Conservation (phyloP, 2,797 vertebrate genomes). For the Spondyliosoma cantharus region DNA sequence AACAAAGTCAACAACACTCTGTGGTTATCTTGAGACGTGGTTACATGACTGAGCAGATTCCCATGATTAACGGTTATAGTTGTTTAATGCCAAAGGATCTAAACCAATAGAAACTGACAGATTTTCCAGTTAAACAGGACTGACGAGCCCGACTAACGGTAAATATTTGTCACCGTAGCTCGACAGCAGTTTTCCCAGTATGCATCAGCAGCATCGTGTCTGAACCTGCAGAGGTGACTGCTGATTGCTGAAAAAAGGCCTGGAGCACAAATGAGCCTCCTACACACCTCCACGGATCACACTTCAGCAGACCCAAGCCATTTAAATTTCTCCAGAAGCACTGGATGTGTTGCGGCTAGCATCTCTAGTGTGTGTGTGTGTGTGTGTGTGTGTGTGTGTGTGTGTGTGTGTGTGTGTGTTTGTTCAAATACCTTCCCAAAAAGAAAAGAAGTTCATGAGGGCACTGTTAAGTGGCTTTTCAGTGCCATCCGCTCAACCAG, state of each 20-base stretch:
- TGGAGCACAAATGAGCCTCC: conserved; percentile 67
- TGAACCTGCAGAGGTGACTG: conserved; percentile 72
- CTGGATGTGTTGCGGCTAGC: conserved; percentile 26
- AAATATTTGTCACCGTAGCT: conserved; percentile 49
- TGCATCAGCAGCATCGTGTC: conserved; percentile 63
- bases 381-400: conserved; percentile 23
- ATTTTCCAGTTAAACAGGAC: conserved; percentile 72
- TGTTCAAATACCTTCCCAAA: conserved; percentile 44
- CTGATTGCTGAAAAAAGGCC: conserved; percentile 64
- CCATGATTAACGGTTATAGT: conserved; percentile 18
- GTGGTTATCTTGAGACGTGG: not conserved
- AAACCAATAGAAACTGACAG: conserved; percentile 36
- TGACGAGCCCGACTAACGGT: conserved; percentile 64
- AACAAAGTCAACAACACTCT: conserved; percentile 4
- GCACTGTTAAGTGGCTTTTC: conserved; percentile 37
- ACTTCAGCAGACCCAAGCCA: conserved; percentile 61
- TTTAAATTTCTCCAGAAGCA: conserved; percentile 41
- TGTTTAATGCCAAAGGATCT: conserved; percentile 29
- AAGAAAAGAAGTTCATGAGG: conserved; percentile 38
- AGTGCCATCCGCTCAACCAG: conserved; percentile 19
- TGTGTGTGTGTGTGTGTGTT: conserved; percentile 32
- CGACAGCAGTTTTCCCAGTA: conserved; percentile 72
- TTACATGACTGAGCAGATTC: conserved; percentile 34
- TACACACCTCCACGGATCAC: conserved; percentile 64
- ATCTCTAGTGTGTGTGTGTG: conserved; percentile 7